Evolutionary conservation across 2,797 vertebrate species (phyloP).

Genomic region (Melanogrammus aeglefinus): DNA sequence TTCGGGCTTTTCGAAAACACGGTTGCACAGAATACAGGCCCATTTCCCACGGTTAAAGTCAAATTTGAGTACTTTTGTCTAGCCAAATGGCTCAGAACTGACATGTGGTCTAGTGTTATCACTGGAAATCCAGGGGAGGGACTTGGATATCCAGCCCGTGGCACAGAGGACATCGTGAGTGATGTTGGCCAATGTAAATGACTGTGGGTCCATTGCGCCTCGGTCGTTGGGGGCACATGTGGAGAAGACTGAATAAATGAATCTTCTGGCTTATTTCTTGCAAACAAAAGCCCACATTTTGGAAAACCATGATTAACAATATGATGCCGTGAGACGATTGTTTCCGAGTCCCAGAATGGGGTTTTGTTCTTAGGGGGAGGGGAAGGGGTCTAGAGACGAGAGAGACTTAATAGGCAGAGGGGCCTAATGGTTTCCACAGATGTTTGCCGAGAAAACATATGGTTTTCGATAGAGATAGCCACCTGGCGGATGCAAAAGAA

Average conservation of each 20-base stretch:
- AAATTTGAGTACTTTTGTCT: slow-evolving; percentile 17
- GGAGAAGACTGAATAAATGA: slow-evolving; percentile 12
- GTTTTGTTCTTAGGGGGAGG: slow-evolving; percentile 25
- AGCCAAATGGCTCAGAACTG: slow-evolving; percentile 41
- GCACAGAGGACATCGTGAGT: slow-evolving; percentile 50
- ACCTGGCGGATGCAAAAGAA: slow-evolving; percentile 64
- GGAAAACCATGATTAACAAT: slow-evolving; percentile 32
- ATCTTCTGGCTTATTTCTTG: slow-evolving; percentile 12
- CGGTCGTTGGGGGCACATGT: slow-evolving; percentile 45
- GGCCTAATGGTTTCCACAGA: slow-evolving; percentile 87
- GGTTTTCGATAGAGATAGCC: slow-evolving; percentile 69
- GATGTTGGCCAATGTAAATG: slow-evolving; percentile 38
- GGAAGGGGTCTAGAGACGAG: slow-evolving; percentile 30
- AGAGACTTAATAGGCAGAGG: slow-evolving; percentile 42
- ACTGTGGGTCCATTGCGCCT: slow-evolving; percentile 22
- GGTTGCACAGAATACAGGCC: background rate
- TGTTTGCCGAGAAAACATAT: slow-evolving; percentile 81
- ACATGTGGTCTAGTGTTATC: slow-evolving; percentile 66
- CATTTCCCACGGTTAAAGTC: background rate
- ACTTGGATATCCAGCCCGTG: slow-evolving; percentile 43
- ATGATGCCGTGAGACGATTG: slow-evolving; percentile 19
- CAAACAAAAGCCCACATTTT: slow-evolving; percentile 25
- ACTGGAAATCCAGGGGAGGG: slow-evolving; percentile 55
- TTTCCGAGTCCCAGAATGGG: slow-evolving; percentile 39
- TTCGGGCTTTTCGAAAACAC: background rate